Conservation (phyloP, 2,797 vertebrate species). For the Phrynocephalus vlangalii region DNA sequence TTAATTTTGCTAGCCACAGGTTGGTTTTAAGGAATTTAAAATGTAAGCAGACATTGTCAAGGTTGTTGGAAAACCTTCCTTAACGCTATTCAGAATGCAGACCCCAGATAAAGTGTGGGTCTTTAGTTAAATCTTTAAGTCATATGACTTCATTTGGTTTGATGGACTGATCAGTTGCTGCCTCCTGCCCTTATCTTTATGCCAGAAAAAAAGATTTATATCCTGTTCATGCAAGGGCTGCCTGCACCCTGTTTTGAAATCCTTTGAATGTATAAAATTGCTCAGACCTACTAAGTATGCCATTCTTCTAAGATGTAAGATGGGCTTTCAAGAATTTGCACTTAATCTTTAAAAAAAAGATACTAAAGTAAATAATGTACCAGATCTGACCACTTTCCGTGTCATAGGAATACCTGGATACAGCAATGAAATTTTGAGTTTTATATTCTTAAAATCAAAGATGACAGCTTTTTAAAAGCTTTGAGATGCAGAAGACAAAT, state of each 20-base stretch:
- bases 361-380: slow-evolving; percentile 51
- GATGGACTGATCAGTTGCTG: background rate
- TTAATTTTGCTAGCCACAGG: slow-evolving; percentile 81
- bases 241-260: background rate
- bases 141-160: background rate
- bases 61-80: slow-evolving; percentile 56
- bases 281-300: background rate
- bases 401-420: slow-evolving; percentile 9
- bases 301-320: slow-evolving; percentile 1
- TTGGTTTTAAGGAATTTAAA: slow-evolving; percentile 69
- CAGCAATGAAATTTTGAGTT: slow-evolving; percentile 57
- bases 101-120: slow-evolving; percentile 40
- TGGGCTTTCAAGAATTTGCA: slow-evolving; percentile 48
- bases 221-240: background rate
- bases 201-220: background rate
- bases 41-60: slow-evolving; percentile 75
- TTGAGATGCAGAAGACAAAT: slow-evolving; percentile 45
- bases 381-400: slow-evolving; percentile 36
- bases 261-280: background rate
- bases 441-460: slow-evolving; percentile 33
- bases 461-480: slow-evolving; percentile 44
- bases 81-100: slow-evolving; percentile 38
- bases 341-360: slow-evolving; percentile 28
- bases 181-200: background rate
- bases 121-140: background rate